These are phyloP conservation scores for Schlechtendalia chinensis DNA, from an alignment of 1,140 invertebrate species.

Conservation along the genomic window DNA sequence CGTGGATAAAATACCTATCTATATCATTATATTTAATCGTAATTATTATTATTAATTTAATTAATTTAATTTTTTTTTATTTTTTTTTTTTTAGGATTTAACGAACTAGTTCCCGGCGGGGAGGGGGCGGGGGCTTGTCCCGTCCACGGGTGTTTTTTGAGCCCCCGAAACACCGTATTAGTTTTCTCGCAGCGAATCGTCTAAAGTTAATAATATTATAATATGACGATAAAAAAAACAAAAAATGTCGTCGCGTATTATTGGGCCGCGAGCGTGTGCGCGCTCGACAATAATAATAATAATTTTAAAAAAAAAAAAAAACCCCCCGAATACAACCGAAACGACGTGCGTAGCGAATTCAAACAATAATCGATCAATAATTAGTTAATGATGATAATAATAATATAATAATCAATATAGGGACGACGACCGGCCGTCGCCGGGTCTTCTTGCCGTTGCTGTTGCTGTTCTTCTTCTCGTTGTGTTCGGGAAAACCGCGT, in stretches of 20 bases:
- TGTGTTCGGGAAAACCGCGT: no score
- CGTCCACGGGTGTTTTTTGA: not conserved
- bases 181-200: not conserved
- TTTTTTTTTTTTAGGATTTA: no score
- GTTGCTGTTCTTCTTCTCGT: no score
- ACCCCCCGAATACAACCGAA: slow-evolving; percentile 23
- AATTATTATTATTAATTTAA: no score
- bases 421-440: not conserved
- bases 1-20: slow-evolving; percentile 8
- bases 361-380: not conserved
- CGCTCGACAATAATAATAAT: slow-evolving; percentile 25
- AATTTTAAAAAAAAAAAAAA: slow-evolving; percentile 21
- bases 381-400: slow-evolving; percentile 9
- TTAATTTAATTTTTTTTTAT: no score
- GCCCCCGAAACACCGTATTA: not conserved
- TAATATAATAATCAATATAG: slow-evolving; percentile 20
- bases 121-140: not conserved
- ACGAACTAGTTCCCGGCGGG: no score
- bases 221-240: no score
- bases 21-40: no score
- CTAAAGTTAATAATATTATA: not conserved
- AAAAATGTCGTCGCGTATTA: not conserved
- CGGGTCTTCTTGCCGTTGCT: no score
- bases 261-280: not conserved
- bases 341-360: not conserved